Conservation (phyloP, 1,140 invertebrate species). For the Ceratina australensis region DNA sequence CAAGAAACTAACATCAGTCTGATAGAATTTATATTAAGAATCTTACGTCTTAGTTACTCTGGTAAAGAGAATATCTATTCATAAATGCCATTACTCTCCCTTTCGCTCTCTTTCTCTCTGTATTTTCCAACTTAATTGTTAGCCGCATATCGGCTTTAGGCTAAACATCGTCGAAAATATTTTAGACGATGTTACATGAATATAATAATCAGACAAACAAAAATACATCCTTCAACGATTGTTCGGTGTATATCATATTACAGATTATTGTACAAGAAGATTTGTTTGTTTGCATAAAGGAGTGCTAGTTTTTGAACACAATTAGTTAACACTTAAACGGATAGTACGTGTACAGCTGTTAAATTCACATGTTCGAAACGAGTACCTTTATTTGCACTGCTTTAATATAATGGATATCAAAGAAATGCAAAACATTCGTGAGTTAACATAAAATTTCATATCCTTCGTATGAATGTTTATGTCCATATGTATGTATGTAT, state of each 20-base stretch:
- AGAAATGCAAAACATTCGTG: constrained; percentile 33
- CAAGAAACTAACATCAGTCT: constrained; percentile 55
- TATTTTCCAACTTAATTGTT: background rate
- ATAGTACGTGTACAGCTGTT: constrained; percentile 9
- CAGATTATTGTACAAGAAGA: constrained; percentile 21
- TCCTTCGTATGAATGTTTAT: constrained; percentile 33
- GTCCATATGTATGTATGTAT: constrained; percentile 13
- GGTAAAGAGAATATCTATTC: constrained; percentile 28
- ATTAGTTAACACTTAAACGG: constrained; percentile 14
- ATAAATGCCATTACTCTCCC: constrained; percentile 50
- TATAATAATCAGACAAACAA: background rate
- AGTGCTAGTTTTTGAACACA: constrained; percentile 30
- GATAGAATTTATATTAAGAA: constrained; percentile 46
- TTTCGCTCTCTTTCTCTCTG: constrained; percentile 7
- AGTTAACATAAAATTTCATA: constrained; percentile 19
- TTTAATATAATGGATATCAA: constrained; percentile 17
- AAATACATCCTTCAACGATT: constrained; percentile 3
- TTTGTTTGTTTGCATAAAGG: constrained; percentile 19
- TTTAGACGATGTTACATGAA: constrained; percentile 12
- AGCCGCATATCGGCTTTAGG: background rate
- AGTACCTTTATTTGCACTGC: constrained; percentile 20
- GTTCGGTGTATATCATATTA: constrained; percentile 1
- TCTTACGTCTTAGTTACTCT: constrained; percentile 32
- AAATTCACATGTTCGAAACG: constrained; percentile 26
- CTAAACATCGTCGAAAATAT: constrained; percentile 22